Base-by-base conservation (phyloP, 2,888 invertebrate genomes). In the Lepidochrysops patricia region DNA sequence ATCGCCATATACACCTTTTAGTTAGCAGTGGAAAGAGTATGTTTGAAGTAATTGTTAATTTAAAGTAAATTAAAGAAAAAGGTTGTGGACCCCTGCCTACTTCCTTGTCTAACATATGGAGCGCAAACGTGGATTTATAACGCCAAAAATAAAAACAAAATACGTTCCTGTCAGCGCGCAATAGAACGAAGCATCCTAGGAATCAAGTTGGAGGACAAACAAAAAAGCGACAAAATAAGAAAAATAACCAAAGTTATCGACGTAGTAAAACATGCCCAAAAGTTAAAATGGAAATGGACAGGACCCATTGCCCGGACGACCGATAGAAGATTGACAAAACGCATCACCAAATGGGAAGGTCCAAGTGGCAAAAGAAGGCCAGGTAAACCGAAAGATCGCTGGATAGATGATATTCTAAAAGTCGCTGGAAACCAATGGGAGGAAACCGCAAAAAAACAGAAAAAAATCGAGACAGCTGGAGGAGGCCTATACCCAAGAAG, bases 381-480 rank as follows among this genome's bases (percentile, higher is more conserved):
- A n/a, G n/a, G n/a, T n/a, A 27, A 0, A n/a, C 27, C 13, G 4
- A 26, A n/a, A n/a, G n/a, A n/a, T n/a, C n/a, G n/a, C n/a, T n/a
- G n/a, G n/a, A n/a, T n/a, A n/a, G n/a, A n/a, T n/a, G n/a, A n/a
- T n/a, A n/a, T n/a, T 12, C 2, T 19, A 12, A 1, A 15, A 15
- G 12, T 5, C n/a, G n/a, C n/a, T n/a, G n/a, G n/a, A n/a, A n/a
- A n/a, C n/a, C n/a, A n/a, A 15, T 4, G 19, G 23, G 48, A 23
- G 9, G 19, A 23, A 4, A 9, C 7, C 7, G 23, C 2, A 2
- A 5, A 48, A 13, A 2, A 23, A 48, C 48, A 48, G 4, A 7
- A 48, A 29, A 50, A 54, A 54, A 43, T 58, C 54, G 58, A 61
- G 58, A 34, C 29, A 61, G 54, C 43, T 61, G 13, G 54, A 13